These are phyloP conservation scores for Phragmatobia fuliginosa DNA, from an alignment of 2,888 invertebrate species.

Conservation along the genomic window DNA sequence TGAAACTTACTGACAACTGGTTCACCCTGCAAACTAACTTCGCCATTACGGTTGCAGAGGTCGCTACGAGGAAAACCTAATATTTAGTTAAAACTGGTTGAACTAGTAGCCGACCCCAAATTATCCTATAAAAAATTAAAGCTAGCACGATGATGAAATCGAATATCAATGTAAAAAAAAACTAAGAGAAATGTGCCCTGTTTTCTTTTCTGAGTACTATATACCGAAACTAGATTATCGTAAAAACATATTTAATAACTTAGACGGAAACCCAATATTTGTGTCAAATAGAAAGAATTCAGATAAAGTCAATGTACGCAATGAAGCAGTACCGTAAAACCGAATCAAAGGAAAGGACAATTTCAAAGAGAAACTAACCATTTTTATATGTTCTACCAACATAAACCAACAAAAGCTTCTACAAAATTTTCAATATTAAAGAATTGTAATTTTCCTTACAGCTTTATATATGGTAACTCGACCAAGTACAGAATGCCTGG, in stretches of 20 bases:
- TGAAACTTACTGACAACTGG: too few relatives aligned
- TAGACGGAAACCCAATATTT: neutral
- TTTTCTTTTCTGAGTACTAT: neutral
- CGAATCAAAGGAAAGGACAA: slow-evolving; percentile 5
- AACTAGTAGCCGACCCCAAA: too few relatives aligned
- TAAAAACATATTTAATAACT: neutral
- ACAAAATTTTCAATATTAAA: slow-evolving; percentile 29
- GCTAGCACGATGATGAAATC: too few relatives aligned
- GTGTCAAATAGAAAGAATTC: neutral
- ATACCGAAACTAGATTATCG: neutral
- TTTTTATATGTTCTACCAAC: slow-evolving; percentile 15
- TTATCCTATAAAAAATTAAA: too few relatives aligned
- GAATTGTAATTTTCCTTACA: slow-evolving; percentile 23
- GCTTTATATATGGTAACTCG: slow-evolving; percentile 24
- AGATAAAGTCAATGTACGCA: neutral
- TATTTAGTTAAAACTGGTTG: too few relatives aligned
- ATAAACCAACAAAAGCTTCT: slow-evolving; percentile 18
- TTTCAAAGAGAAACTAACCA: slow-evolving; percentile 10
- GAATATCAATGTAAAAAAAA: too few relatives aligned
- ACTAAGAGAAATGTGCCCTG: neutral
- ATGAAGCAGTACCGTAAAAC: neutral
- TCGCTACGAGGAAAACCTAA: too few relatives aligned
- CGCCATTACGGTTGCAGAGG: too few relatives aligned
- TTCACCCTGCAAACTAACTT: too few relatives aligned
- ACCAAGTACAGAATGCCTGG: slow-evolving; percentile 21